phyloP scores from a whole-genome alignment of 1,140 invertebrate species.

The Archivesica marissinica region DNA sequence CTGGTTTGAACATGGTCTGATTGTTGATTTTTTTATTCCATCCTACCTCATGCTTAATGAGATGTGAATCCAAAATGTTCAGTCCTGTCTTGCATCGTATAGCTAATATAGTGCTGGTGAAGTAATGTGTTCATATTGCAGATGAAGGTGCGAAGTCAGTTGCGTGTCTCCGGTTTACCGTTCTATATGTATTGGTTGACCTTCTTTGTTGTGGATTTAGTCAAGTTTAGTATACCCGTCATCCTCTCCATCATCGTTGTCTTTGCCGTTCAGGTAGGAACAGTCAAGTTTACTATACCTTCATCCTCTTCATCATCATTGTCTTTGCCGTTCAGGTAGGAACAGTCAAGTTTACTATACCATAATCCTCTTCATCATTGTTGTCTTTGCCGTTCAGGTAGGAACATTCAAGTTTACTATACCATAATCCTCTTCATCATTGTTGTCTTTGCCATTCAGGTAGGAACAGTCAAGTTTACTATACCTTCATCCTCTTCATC shows the following conservation, averaged over 20 bases:
- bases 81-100: not conserved
- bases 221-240: constrained; percentile 88
- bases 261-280: constrained; percentile 72
- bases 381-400: too few species aligned
- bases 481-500: too few species aligned
- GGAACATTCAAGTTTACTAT: too few species aligned
- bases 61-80: not conserved
- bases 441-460: too few species aligned
- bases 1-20: too few species aligned
- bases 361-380: too few species aligned
- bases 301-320: too few species aligned
- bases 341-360: too few species aligned
- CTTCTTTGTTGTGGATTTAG: constrained; percentile 87
- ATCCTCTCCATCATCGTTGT: constrained; percentile 89
- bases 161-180: constrained; percentile 92
- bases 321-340: too few species aligned
- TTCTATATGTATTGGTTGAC: constrained; percentile 91
- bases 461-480: too few species aligned
- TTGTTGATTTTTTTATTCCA: not conserved
- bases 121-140: constrained; percentile 86
- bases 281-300: not conserved
- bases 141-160: constrained; percentile 92
- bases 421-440: too few species aligned
- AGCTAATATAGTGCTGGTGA: not conserved
- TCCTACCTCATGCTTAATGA: not conserved